These are phyloP conservation scores for Perca flavescens DNA, from an alignment of 2,113 vertebrate species.

Conservation along the genomic window DNA sequence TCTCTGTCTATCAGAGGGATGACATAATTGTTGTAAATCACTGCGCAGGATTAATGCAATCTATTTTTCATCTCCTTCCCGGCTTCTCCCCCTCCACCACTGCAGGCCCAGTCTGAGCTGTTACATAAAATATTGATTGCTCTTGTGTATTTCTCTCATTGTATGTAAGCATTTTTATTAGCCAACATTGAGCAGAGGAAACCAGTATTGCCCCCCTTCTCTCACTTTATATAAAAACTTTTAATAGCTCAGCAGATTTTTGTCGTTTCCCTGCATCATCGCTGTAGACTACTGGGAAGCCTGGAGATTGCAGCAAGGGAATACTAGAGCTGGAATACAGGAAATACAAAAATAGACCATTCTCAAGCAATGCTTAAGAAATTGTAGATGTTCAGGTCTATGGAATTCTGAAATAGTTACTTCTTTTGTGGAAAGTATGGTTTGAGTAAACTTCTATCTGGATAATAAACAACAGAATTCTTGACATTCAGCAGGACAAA, in stretches of 20 bases:
- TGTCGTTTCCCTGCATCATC: slow-evolving; percentile 74
- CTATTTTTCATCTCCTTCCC: slow-evolving; percentile 69
- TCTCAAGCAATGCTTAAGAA: slow-evolving; percentile 26
- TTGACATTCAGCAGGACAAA: background rate
- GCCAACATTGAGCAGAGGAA: slow-evolving; percentile 75
- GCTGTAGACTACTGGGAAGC: slow-evolving; percentile 57
- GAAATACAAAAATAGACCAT: slow-evolving; percentile 59
- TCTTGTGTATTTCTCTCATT: slow-evolving; percentile 80
- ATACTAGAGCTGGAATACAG: slow-evolving; percentile 50
- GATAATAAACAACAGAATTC: background rate
- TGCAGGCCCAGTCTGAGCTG: slow-evolving; percentile 59
- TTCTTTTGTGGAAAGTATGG: slow-evolving; percentile 5
- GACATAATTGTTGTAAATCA: slow-evolving; percentile 60
- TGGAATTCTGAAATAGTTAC: background rate
- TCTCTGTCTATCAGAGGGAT: slow-evolving; percentile 51
- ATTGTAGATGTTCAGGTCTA: slow-evolving; percentile 18
- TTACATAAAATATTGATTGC: slow-evolving; percentile 86
- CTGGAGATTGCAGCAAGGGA: slow-evolving; percentile 60
- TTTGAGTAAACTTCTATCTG: slow-evolving; percentile 1
- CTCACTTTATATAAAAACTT: slow-evolving; percentile 57
- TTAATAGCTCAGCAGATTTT: slow-evolving; percentile 77
- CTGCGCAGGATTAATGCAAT: slow-evolving; percentile 65
- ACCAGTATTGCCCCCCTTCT: slow-evolving; percentile 37
- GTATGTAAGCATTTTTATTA: slow-evolving; percentile 83
- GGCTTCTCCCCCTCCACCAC: slow-evolving; percentile 48